These are phyloP conservation scores for Trididemnum nubilum DNA, from an alignment of 23 tunicate species.

Conservation along the genomic window DNA sequence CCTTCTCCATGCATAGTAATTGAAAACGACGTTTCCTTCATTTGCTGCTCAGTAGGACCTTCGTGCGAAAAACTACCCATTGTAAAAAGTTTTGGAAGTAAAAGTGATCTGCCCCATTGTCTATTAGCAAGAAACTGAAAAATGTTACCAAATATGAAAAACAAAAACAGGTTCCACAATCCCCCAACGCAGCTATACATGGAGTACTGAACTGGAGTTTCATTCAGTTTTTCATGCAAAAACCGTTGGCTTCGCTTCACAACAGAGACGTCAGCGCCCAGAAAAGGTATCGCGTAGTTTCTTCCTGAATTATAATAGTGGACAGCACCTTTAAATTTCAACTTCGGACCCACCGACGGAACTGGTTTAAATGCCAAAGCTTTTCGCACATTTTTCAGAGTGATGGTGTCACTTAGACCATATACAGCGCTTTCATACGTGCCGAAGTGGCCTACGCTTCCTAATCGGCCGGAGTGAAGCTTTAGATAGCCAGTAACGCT, in stretches of 20 bases:
- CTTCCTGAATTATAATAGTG: conserved; percentile 30
- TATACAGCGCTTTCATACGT: conserved; percentile 92
- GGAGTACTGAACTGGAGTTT: conserved; percentile 70
- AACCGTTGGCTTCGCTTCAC: conserved; percentile 78
- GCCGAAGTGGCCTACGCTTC: conserved; percentile 52
- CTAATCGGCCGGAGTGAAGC: conserved; percentile 47
- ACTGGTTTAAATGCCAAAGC: conserved; percentile 32
- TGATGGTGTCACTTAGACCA: conserved; percentile 51
- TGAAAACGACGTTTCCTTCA: conserved; percentile 55
- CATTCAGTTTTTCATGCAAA: conserved; percentile 43
- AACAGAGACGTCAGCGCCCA: conserved; percentile 88
- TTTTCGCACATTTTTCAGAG: conserved; percentile 49
- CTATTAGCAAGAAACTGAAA: conserved; percentile 60
- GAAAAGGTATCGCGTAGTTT: conserved; percentile 72
- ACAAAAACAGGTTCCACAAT: conserved; percentile 32
- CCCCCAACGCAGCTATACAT: conserved; percentile 65
- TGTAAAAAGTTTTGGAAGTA: conserved; percentile 82
- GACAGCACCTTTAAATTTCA: conserved; percentile 38
- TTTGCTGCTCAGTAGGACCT: conserved; percentile 81
- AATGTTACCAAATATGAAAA: conserved; percentile 49
- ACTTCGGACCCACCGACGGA: conserved; percentile 68
- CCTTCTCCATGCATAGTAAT: conserved; percentile 79
- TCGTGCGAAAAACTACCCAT: conserved; percentile 68
- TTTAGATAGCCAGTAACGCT: conserved; percentile 57
- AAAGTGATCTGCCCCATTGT: conserved; percentile 63